Percentiles rank a stretch among this genome's conserved stretches.
These are phyloP conservation scores for Amazona finschi DNA, from an alignment of 2,797 vertebrate species.

Conservation along the genomic window DNA sequence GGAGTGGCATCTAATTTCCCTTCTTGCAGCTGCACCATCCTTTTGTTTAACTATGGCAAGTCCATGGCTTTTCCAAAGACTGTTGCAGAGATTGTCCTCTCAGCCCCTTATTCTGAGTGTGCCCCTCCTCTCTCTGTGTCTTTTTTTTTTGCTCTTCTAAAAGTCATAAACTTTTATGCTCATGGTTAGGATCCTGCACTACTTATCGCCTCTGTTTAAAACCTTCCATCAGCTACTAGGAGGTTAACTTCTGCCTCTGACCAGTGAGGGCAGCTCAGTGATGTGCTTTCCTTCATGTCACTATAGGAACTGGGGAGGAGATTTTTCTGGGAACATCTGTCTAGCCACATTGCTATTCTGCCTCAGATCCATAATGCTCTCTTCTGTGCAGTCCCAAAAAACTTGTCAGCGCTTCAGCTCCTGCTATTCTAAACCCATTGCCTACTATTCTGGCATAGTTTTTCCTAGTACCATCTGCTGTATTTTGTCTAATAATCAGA, in stretches of 20 bases:
- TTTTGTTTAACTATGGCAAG: neutral
- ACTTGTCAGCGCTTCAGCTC: neutral
- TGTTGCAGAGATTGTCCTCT: neutral
- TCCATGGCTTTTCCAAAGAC: neutral
- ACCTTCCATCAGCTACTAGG: neutral
- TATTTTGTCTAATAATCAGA: neutral
- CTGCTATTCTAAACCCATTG: neutral
- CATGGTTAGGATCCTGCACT: neutral
- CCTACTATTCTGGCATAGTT: neutral
- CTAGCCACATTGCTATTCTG: rapidly evolving
- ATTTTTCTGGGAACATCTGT: neutral
- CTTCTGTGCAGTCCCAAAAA: neutral
- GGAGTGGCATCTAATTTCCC: neutral
- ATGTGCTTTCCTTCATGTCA: rapidly evolving
- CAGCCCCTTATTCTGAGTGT: neutral
- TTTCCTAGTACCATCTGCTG: neutral
- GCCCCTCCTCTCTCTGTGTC: rapidly evolving
- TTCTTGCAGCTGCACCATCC: neutral
- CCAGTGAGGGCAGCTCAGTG: neutral
- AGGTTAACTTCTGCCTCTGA: rapidly evolving
- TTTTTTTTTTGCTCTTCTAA: neutral
- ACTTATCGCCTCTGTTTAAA: neutral
- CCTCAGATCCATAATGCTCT: neutral
- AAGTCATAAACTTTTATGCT: neutral
- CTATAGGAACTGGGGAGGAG: neutral